Percentiles rank a stretch among this genome's conserved stretches.
Conservation (phyloP, 2,888 invertebrate genomes). For the Epistrophe grossulariae region DNA sequence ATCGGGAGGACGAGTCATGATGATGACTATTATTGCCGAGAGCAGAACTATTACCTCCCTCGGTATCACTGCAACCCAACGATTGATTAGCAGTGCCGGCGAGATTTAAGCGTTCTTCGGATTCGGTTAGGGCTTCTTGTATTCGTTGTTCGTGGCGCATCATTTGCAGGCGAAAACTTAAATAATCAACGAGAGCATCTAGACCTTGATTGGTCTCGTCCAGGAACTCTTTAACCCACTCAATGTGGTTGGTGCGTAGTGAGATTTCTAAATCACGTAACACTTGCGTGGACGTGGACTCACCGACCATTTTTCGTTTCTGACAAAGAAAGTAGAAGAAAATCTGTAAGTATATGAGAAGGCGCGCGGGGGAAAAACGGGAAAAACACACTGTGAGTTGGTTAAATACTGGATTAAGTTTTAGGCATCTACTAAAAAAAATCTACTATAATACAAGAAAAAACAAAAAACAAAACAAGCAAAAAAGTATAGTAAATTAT, state of each 20-base stretch:
- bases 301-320: conserved; percentile 98
- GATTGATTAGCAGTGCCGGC: conserved; percentile 76
- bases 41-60: conserved; percentile 74
- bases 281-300: conserved; percentile 99
- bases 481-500: background rate
- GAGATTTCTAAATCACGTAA: conserved; percentile 99
- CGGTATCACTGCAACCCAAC: conserved; percentile 81
- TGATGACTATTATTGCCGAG: conserved; percentile 79
- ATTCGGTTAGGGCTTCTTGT: conserved; percentile 90
- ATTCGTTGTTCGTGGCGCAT: conserved; percentile 95
- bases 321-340: conserved; percentile 87
- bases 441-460: conserved; percentile 6
- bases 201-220: conserved; percentile 98
- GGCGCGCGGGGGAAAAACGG: conserved; percentile 68
- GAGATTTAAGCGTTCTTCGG: conserved; percentile 89
- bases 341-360: conserved; percentile 83
- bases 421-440: conserved; percentile 64
- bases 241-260: conserved; percentile 98
- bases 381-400: conserved; percentile 74
- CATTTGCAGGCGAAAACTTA: conserved; percentile 96
- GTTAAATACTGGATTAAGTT: conserved; percentile 72
- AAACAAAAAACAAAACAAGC: conserved; percentile 30
- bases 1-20: conserved; percentile 80
- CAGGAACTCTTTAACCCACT: conserved; percentile 99
- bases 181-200: conserved; percentile 98